Evolutionary conservation across 1,140 invertebrate species (phyloP), one percentile per base, ranked within the genome.

Genomic region (Ditylenchus dipsaci): DNA sequence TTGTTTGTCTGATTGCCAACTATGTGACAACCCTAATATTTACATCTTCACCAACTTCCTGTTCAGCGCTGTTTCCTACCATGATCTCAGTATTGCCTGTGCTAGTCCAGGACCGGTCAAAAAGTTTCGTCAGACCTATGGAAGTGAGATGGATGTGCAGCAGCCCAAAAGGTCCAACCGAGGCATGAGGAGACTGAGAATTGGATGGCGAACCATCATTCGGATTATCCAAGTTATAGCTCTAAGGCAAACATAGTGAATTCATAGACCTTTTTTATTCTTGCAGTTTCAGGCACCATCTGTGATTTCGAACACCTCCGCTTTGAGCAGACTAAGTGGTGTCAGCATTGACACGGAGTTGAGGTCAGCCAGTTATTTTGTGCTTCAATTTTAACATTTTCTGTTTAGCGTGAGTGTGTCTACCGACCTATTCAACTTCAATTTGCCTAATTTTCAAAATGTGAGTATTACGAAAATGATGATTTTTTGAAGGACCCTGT

Each of bases 91-190:
- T 43, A 64, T n/a, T 67, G 65, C 27, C 11, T 66, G 65, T 67
- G 30, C 65, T 21, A 69, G 65, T 69, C 65, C 65, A 38, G 65
- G 65, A 7, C 65, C 65, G 17, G 26, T 67, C 15, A 66, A 69
- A 27, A 33, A 49, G 1, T 67, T 67, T 29, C 65, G 19, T 15
- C 60, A 65, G 27, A 65, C 38, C 11, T 67, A 67, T 49, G 63
- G 63, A 38, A 38, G 33, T n/a, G 42, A n/a, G 1, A 21, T 29
- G 19, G 27, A 67, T 3, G 62, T 38, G 19, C 65, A 17, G 61
- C 19, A 42, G n/a, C 15, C 63, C 0, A 30, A 26, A 19, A 64
- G 19, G n/a, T 21, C 3, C 26, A 47, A 57, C 15, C n/a, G 0
- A 47, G 26, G 61, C 23, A 17, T 7, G 60, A n/a, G 65, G 19